Conservation (phyloP, 2,797 vertebrate genomes). For the Rhinoraja longicauda region DNA sequence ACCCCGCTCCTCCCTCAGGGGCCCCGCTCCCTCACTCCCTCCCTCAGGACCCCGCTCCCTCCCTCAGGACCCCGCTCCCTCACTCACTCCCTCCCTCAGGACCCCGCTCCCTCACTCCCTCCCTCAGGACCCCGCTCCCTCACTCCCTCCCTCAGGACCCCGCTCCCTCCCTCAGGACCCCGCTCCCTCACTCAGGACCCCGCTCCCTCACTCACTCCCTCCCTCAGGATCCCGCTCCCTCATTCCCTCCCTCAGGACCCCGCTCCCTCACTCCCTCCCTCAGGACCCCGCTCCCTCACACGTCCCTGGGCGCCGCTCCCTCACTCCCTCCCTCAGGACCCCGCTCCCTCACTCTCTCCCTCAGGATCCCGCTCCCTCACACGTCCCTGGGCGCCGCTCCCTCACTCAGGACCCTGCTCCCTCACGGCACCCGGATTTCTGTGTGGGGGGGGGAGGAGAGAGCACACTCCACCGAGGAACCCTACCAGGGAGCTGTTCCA, state of each 20-base stretch:
- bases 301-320: constrained; percentile 39
- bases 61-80: constrained; percentile 58
- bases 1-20: constrained; percentile 69
- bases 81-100: not conserved
- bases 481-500: too few relatives aligned
- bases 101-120: not conserved
- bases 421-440: too few relatives aligned
- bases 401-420: too few relatives aligned
- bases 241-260: not conserved
- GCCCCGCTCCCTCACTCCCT: constrained; percentile 50
- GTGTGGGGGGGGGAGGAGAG: too few relatives aligned
- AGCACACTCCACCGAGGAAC: too few relatives aligned
- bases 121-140: not conserved
- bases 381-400: not conserved
- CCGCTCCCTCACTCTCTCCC: not conserved
- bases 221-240: not conserved
- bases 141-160: constrained; percentile 40
- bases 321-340: constrained; percentile 41
- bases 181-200: constrained; percentile 57
- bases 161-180: constrained; percentile 43
- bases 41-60: not conserved
- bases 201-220: constrained; percentile 4
- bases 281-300: constrained; percentile 44
- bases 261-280: constrained; percentile 32
- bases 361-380: not conserved